phyloP scores from a whole-genome alignment of 2,797 vertebrate genomes.

The Megaceryle alcyon region DNA sequence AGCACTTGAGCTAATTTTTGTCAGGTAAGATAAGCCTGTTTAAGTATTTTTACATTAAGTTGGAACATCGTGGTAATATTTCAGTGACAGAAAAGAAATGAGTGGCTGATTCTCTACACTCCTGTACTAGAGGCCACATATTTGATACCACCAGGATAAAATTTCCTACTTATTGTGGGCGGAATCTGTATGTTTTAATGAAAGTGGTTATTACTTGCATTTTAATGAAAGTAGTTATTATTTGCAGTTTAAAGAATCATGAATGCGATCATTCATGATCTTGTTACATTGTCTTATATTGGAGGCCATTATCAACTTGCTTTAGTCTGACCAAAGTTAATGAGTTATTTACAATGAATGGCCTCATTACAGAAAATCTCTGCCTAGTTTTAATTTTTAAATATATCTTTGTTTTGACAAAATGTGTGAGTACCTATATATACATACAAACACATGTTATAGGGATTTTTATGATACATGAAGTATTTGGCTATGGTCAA shows the following conservation, averaged over 20 bases:
- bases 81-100: neutral
- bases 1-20: neutral
- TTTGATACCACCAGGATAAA: neutral
- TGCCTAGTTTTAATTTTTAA: neutral
- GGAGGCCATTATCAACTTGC: neutral
- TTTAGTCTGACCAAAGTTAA: neutral
- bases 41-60: neutral
- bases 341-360: neutral
- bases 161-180: neutral
- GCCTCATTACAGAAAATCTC: neutral
- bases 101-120: neutral
- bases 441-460: neutral
- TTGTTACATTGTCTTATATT: neutral
- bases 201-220: neutral
- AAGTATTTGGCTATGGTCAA: neutral
- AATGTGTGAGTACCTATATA: neutral
- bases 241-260: neutral
- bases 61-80: neutral
- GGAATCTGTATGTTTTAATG: neutral
- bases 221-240: neutral
- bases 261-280: neutral
- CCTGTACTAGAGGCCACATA: neutral
- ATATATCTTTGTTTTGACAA: neutral
- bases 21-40: neutral
- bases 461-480: neutral